These are phyloP conservation scores for Neogale vison DNA, from an alignment of 2,113 vertebrate species.

Conservation along the genomic window DNA sequence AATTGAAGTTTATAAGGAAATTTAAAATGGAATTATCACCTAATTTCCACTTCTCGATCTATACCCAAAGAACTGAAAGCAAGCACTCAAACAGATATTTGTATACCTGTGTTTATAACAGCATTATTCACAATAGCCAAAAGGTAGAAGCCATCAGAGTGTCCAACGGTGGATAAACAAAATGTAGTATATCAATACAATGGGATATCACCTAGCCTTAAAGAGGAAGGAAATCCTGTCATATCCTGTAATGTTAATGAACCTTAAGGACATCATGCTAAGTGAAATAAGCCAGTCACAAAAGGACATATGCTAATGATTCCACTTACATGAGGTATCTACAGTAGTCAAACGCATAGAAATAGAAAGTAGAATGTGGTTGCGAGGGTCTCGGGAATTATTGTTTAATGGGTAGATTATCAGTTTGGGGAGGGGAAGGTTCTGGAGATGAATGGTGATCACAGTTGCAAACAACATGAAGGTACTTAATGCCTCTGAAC, in stretches of 20 bases:
- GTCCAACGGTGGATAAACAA: not conserved
- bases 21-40: slow-evolving; percentile 14
- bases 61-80: not conserved
- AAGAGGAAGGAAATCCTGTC: not conserved
- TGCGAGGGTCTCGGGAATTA: not conserved
- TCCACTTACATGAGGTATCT: not conserved
- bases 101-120: not conserved
- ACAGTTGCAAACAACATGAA: not conserved
- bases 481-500: not conserved
- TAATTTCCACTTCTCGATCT: not conserved
- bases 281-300: not conserved
- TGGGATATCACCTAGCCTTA: not conserved
- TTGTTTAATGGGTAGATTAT: not conserved
- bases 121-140: not conserved
- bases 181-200: not conserved
- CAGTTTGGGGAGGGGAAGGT: not conserved
- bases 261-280: not conserved
- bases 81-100: not conserved
- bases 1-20: slow-evolving; percentile 56
- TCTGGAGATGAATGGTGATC: not conserved
- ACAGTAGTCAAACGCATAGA: not conserved
- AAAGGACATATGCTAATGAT: not conserved
- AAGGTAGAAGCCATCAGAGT: not conserved
- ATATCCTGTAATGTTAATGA: not conserved
- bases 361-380: not conserved